Base-by-base conservation (phyloP, 2,797 vertebrate genomes). In the Hyperoplus lanceolatus region DNA sequence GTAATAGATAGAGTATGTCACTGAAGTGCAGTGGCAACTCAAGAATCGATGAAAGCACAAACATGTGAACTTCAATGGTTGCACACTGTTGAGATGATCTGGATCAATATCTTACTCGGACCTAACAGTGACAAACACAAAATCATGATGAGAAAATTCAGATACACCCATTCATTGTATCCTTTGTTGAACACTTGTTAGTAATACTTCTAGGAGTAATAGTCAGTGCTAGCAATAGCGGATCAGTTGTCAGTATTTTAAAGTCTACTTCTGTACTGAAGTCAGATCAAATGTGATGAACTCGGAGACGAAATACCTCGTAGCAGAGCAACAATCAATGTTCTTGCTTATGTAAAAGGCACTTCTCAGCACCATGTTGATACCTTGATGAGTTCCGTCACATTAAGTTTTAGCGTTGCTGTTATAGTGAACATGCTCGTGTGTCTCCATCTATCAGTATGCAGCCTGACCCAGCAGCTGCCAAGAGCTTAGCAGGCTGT, bases 401-500 rank as follows among this genome's bases (percentile, higher is more conserved):
- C 61, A 54, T 53, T 54, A 60, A 39, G 16, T 65, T 65, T 71
- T 15, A 53, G 21, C n/a, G 21, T 29, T 29, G 29, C 29, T 29
- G 14, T 62, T 13, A 60, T 6, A 29, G 16, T 45, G 57, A 59
- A 51, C 61, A 50, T 79, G 3, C 55, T 42, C 74, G 74, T 8
- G 66, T 21, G 53, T 80, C 77, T 89, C 73, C 53, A 50, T 88
- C 87, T 75, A 88, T 94, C 90, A 85, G 86, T 91, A 92, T 93
- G 88, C 93, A 69, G 70, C 74, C 84, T 83, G 14, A 90, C 87
- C 78, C 59, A 81, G 86, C 85, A 88, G 83, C 90, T 87, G 88
- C 88, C 87, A 85, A 76, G 86, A 91, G 89, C 91, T 90, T 87
- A 90, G 90, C 79, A 67, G 82, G 77, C 90, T 90, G 94, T 95